phyloP scores from a whole-genome alignment of 2,888 invertebrate genomes.

The Carpatolechia fugitivella region DNA sequence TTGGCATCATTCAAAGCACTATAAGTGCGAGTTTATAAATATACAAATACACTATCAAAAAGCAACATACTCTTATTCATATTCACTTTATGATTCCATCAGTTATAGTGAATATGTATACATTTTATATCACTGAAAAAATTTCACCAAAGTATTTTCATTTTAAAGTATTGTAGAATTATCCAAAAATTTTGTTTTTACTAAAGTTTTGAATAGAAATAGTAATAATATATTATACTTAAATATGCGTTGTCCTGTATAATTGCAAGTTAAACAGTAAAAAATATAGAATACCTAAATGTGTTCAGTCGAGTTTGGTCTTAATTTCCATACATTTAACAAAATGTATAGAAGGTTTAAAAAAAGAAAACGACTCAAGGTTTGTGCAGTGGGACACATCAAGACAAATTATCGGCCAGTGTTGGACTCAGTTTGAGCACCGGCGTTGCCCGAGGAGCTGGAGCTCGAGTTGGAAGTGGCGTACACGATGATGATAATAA shows the following conservation, averaged over 20 bases:
- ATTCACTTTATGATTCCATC: constrained; percentile 17
- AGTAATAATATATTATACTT: neutral
- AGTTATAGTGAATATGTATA: constrained; percentile 17
- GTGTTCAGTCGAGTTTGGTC: constrained; percentile 42
- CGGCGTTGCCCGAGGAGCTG: neutral
- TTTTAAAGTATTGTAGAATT: constrained; percentile 25
- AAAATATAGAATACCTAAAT: constrained; percentile 33
- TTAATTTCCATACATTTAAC: constrained; percentile 31
- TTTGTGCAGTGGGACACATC: neutral
- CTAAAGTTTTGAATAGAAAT: constrained; percentile 14
- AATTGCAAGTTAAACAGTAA: constrained; percentile 19
- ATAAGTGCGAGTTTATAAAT: constrained; percentile 25
- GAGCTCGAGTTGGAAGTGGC: constrained; percentile 33
- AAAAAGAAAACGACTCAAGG: no score
- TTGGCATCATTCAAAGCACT: constrained; percentile 41
- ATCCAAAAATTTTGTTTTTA: constrained; percentile 30
- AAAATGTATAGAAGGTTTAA: constrained; percentile 1
- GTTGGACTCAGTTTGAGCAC: constrained; percentile 31
- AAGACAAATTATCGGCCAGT: constrained; percentile 47
- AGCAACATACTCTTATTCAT: no score
- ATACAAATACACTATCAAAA: constrained; percentile 29
- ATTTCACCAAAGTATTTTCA: constrained; percentile 7
- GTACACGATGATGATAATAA: constrained; percentile 90
- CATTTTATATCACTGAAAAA: constrained; percentile 17
- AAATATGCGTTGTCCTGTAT: constrained; percentile 10